Evolutionary conservation across 2,113 vertebrate genomes (phyloP), one percentile per base, ranked within the genome.

Genomic region (Columbina picui): DNA sequence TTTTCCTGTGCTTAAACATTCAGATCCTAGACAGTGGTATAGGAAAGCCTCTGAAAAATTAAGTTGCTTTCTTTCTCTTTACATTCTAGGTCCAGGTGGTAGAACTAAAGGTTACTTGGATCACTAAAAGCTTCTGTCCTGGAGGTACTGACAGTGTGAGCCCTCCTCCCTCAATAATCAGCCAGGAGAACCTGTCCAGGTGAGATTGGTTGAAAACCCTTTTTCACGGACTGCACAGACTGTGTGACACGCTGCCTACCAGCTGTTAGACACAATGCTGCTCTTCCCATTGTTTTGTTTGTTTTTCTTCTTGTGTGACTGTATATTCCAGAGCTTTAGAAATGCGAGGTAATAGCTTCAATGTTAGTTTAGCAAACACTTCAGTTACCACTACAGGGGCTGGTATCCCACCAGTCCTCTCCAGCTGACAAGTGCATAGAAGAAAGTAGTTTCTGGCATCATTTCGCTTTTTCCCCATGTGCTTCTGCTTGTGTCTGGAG

Each of bases 71-170:
- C 23, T 20, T 27, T 73, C 10, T 25, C 47, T 20, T 9, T 80
- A 15, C 7, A 5, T 67, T 93, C 43, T 96, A 99, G 99, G 99
- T 99, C 7, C 99, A 99, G 79, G 99, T 99, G 26, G 99, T 99
- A 32, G 99, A 99, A 90, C 94, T 99, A 30, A 99, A 99, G 92
- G 99, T 99, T 91, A 99, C 99, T 1, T 99, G 99, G 99, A 99
- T 99, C 93, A 99, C 99, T n/a, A 99, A 99, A 98, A 99, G 99
- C 94, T 99, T 99, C 97, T 99, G 99, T 82, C 99, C 99, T 50
- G 99, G 99, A 96, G 99, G 99, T 78, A 99, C 99, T 4, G 99
- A 99, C 96, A 99, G 99, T 27, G 99, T 99, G 39, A 99, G 99
- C 86, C 99, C 99, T 19, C 99, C 99, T n/a, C 97, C 99, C 27